Conservation (phyloP, 2,888 invertebrate species). For the Hirtodrosophila trivittata region DNA sequence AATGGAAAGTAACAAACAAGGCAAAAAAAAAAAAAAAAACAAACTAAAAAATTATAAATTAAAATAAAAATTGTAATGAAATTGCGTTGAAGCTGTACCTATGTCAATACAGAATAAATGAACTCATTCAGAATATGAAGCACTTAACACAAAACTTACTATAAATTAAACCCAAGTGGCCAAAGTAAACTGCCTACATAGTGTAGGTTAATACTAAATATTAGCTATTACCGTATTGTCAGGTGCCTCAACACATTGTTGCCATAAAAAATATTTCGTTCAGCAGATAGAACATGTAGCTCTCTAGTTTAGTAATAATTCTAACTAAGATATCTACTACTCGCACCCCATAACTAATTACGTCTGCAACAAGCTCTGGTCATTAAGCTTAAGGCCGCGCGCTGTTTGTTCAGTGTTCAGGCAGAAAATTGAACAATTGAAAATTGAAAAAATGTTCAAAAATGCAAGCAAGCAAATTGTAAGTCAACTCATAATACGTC, state of each 20-base stretch:
- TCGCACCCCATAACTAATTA: conserved; percentile 35
- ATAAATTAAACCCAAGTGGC: too few relatives aligned
- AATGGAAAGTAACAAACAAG: conserved; percentile 1
- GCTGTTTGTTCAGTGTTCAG: conserved; percentile 76
- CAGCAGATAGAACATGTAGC: background rate
- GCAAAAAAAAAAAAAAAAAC: conserved; percentile 6
- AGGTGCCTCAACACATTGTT: background rate
- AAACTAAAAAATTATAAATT: conserved; percentile 24
- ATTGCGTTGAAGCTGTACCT: conserved; percentile 25
- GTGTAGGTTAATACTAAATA: conserved; percentile 26
- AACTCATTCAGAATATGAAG: conserved; percentile 78
- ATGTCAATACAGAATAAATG: conserved; percentile 34
- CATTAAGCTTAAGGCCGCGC: conserved; percentile 66
- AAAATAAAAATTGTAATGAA: conserved; percentile 32
- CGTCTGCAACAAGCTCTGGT: conserved; percentile 50
- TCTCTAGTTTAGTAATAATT: background rate
- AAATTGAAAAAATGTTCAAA: conserved; percentile 29
- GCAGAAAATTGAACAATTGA: conserved; percentile 60
- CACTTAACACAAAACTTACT: conserved; percentile 51
- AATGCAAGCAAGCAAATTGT: conserved; percentile 58
- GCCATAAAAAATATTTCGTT: too few relatives aligned
- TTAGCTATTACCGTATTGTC: background rate
- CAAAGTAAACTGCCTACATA: too few relatives aligned
- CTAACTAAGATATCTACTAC: background rate
- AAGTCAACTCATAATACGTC: conserved; percentile 42